phyloP scores from a whole-genome alignment of 2,888 invertebrate species.

The Zeuzera pyrina region DNA sequence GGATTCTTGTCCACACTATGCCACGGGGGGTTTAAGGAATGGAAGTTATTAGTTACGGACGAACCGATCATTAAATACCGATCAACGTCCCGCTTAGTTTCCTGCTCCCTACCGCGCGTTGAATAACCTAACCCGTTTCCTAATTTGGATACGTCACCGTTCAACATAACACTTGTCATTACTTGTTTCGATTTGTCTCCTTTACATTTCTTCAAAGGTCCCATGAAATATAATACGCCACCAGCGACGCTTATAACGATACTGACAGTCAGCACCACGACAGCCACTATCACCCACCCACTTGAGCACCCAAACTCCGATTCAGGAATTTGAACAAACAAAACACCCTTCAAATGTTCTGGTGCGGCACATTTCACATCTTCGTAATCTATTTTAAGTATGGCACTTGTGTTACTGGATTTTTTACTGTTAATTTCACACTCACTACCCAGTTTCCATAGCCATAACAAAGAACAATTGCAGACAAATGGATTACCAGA shows the following conservation, averaged over 20 bases:
- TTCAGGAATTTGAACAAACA: constrained; percentile 73
- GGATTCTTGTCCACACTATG: constrained; percentile 66
- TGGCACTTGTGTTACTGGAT: constrained; percentile 44
- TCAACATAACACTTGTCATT: constrained; percentile 68
- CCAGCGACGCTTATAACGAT: constrained; percentile 68
- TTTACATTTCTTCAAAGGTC: constrained; percentile 67
- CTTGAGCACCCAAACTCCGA: constrained; percentile 76
- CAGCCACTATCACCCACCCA: constrained; percentile 73
- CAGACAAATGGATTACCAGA: constrained; percentile 89
- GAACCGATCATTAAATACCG: constrained; percentile 69
- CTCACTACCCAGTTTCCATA: constrained; percentile 79
- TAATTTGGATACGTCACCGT: constrained; percentile 65
- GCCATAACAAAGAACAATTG: constrained; percentile 90
- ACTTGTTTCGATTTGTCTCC: constrained; percentile 69
- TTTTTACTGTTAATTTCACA: constrained; percentile 51
- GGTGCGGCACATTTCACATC: constrained; percentile 74
- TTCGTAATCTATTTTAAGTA: constrained; percentile 70
- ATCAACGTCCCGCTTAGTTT: constrained; percentile 63
- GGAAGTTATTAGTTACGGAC: constrained; percentile 65
- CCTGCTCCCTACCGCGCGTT: constrained; percentile 59
- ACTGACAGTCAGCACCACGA: constrained; percentile 67
- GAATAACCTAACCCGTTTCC: constrained; percentile 66
- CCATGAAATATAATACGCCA: constrained; percentile 64
- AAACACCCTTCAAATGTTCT: constrained; percentile 63
- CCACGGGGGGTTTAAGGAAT: constrained; percentile 67